Evolutionary conservation across 37 sponge, comb jelly and placozoan species (phyloP), one percentile per base, ranked within the genome.

Genomic region (Aplysina aerophoba): DNA sequence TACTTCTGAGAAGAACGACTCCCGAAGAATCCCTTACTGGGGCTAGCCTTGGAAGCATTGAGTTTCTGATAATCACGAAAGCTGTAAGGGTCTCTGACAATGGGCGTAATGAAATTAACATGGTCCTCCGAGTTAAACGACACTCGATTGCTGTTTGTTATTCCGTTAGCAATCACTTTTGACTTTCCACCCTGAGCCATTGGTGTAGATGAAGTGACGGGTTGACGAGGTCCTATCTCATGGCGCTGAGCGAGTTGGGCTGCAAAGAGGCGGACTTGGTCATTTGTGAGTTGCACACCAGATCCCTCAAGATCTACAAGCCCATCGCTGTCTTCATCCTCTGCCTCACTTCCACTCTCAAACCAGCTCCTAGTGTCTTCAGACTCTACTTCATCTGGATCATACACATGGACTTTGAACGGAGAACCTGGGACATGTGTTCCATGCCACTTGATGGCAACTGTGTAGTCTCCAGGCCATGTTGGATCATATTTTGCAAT

Each of bases 401-500:
- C 78, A 41, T 39, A 75, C 50, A 93, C 88, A 56, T 61, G 11
- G 11, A 96, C 92, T 24, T 38, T 85, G 81, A 96, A 96, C 0
- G 96, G 96, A 30, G 89, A 88, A 0, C 92, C 87, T 16, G 96
- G 96, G 15, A 96, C 71, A n/a, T 96, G 91, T 0, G 83, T 74
- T 0, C 89, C 92, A n/a, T 87, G 79, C 96, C 96, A 96, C 1
- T 82, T 78, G 12, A 96, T 81, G 62, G 87, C 79, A 37, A 96
- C 86, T 24, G 44, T 34, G 84, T 91, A 96, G 17, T 91, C 86
- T 39, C 92, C 94, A 1, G 81, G 66, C 39, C 80, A 63, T 36
- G 54, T 86, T 15, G 96, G 96, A 60, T 85, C 44, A 81, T 95
- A 95, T 25, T n/a, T 50, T 36, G 88, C 94, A 27, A 55, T 25